Percentiles rank a stretch among this genome's conserved stretches.
These are phyloP conservation scores for Sminthurides aquaticus DNA, from an alignment of 2,888 invertebrate genomes.

Conservation along the genomic window DNA sequence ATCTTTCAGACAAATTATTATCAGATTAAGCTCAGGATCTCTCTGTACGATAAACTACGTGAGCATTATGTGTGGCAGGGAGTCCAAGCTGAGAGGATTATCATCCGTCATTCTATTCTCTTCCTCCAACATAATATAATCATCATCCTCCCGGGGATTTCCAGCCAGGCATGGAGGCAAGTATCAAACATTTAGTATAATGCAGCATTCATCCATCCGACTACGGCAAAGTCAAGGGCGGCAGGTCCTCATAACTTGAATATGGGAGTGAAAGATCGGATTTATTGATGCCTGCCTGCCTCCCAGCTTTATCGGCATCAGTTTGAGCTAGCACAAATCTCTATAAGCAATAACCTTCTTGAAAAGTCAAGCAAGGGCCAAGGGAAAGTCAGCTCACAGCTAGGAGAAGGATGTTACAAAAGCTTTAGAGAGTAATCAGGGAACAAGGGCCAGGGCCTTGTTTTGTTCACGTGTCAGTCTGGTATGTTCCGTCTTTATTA, in stretches of 20 bases:
- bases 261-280: conserved; percentile 12
- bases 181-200: no score
- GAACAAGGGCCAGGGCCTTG: conserved; percentile 2
- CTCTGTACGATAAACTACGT: not conserved
- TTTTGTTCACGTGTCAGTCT: conserved; percentile 9
- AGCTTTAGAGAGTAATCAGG: not conserved
- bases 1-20: conserved; percentile 7
- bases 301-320: no score
- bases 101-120: not conserved
- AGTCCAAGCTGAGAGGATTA: not conserved
- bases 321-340: no score
- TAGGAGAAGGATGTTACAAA: not conserved
- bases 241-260: no score
- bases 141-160: not conserved
- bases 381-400: no score
- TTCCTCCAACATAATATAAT: not conserved
- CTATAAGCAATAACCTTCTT: no score
- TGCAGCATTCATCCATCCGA: no score
- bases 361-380: no score
- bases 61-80: not conserved
- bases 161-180: no score
- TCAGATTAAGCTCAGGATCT: conserved; percentile 7
- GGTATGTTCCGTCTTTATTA: conserved; percentile 11
- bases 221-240: no score
- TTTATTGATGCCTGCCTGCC: conserved; percentile 5